Evolutionary conservation across 53 echinoderm and acorn worm species (phyloP).

Genomic region (Zoroaster sp.): DNA sequence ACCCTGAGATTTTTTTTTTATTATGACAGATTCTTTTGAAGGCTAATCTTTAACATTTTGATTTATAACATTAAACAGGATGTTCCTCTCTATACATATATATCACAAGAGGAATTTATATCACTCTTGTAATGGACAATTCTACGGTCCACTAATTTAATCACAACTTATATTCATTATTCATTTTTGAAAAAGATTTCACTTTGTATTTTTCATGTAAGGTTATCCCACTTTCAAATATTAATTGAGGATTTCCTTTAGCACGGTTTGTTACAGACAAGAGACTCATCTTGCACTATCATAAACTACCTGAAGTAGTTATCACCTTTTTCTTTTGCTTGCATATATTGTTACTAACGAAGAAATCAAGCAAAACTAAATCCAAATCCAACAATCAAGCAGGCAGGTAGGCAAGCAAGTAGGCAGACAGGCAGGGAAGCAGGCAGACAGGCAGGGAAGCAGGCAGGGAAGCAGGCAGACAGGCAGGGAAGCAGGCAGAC

Average conservation of each 20-base stretch:
- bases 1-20: background rate
- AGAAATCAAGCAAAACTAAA: too few relatives aligned
- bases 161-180: background rate
- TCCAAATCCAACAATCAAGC: too few relatives aligned
- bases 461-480: too few relatives aligned
- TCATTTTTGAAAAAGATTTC: background rate
- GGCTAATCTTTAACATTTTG: background rate
- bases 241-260: background rate
- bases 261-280: too few relatives aligned
- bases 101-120: background rate
- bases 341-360: too few relatives aligned
- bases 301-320: too few relatives aligned
- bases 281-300: too few relatives aligned
- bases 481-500: too few relatives aligned
- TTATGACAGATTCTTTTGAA: background rate
- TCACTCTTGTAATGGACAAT: background rate
- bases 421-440: too few relatives aligned
- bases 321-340: too few relatives aligned
- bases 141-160: background rate
- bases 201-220: background rate
- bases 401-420: too few relatives aligned
- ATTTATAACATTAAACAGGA: background rate
- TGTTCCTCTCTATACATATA: background rate
- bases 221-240: background rate
- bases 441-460: too few relatives aligned